Percentiles rank a stretch among this genome's conserved stretches.
Conservation (phyloP, 2,113 vertebrate genomes). For the Suricata suricatta region DNA sequence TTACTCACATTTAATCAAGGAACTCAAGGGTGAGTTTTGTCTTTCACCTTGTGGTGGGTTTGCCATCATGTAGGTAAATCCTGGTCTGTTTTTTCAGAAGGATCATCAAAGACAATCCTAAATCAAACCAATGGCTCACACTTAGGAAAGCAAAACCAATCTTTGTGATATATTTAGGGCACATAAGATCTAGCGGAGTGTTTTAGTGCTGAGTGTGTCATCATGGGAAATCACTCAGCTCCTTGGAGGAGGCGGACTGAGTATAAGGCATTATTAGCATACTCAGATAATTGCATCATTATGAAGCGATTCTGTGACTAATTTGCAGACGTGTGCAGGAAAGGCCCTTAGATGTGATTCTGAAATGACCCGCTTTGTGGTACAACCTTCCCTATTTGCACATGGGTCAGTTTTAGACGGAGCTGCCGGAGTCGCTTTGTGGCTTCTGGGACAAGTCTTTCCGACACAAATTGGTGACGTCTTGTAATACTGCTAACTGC, state of each 20-base stretch:
- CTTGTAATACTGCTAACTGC: accelerated
- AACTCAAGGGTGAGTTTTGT: too few species aligned
- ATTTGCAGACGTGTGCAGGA: not conserved
- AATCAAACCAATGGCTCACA: accelerated
- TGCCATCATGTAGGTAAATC: not conserved
- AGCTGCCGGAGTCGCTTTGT: accelerated
- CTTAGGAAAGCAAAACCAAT: not conserved
- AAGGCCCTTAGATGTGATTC: not conserved
- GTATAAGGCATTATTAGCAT: too few species aligned
- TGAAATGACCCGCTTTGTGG: not conserved
- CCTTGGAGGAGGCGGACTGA: not conserved
- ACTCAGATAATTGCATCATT: not conserved
- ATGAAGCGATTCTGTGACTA: not conserved
- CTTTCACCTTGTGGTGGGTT: not conserved
- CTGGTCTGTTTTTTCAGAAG: not conserved
- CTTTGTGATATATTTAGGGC: not conserved
- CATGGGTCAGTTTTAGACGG: not conserved
- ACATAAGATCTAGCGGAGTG: accelerated
- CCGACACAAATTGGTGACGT: accelerated
- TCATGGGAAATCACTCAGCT: not conserved
- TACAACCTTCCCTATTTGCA: not conserved
- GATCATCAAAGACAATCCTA: not conserved
- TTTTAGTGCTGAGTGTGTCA: not conserved
- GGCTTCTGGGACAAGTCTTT: not conserved
- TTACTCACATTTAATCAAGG: too few species aligned